Evolutionary conservation across 2,888 invertebrate species (phyloP).

Genomic region (Eilema griseolum): DNA sequence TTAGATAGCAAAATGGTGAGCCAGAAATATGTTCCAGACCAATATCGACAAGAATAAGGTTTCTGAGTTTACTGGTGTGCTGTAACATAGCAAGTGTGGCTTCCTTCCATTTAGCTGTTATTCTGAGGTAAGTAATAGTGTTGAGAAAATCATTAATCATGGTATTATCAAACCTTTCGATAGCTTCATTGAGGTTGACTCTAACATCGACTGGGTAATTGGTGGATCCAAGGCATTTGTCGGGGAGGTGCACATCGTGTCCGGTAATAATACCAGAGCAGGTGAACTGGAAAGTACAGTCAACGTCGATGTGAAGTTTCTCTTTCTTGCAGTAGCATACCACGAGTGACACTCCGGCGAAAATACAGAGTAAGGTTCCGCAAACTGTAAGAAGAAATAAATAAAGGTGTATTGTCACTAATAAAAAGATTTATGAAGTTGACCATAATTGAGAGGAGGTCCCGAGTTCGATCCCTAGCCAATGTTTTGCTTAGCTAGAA

Average conservation of each 20-base stretch:
- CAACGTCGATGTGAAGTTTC: constrained; percentile 51
- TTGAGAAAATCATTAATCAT: constrained; percentile 60
- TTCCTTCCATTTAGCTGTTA: constrained; percentile 60
- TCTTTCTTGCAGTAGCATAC: constrained; percentile 62
- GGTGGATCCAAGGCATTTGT: constrained; percentile 67
- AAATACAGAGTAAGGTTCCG: constrained; percentile 44
- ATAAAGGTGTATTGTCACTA: background rate
- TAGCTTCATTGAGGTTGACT: constrained; percentile 64
- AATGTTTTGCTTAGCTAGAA: too few relatives aligned
- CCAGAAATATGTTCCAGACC: constrained; percentile 62
- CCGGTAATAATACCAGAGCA: constrained; percentile 61
- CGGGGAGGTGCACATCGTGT: constrained; percentile 57
- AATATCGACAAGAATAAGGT: constrained; percentile 60
- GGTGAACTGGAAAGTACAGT: constrained; percentile 63
- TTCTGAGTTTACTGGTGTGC: constrained; percentile 64
- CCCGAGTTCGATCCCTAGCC: too few relatives aligned
- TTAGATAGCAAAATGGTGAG: constrained; percentile 64
- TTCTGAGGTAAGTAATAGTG: constrained; percentile 65
- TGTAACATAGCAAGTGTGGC: constrained; percentile 65
- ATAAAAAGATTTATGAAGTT: too few relatives aligned
- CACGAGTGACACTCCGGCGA: constrained; percentile 51
- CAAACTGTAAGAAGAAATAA: constrained; percentile 55
- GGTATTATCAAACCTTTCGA: constrained; percentile 56
- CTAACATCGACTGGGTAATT: constrained; percentile 68
- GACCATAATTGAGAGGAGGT: background rate